phyloP scores from a whole-genome alignment of 1,140 invertebrate species.

The Leptinotarsa defecta region DNA sequence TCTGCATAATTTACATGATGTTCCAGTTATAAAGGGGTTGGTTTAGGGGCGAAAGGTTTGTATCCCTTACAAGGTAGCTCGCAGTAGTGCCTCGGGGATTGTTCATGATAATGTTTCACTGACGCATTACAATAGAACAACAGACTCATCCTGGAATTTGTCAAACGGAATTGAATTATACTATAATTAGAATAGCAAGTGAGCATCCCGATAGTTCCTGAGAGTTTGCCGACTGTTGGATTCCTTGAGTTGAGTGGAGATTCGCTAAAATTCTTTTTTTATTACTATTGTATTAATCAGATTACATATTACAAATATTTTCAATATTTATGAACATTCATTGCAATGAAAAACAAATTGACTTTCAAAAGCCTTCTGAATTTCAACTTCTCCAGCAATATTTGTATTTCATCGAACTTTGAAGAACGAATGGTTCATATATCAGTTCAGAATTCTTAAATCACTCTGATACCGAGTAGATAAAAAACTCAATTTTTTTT shows the following conservation, averaged over 20 bases:
- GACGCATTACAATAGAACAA: slow-evolving; percentile 5
- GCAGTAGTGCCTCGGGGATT: background rate
- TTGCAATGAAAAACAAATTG: too few species aligned
- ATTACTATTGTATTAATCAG: too few species aligned
- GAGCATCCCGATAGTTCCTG: background rate
- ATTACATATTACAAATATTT: too few species aligned
- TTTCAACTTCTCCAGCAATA: too few species aligned
- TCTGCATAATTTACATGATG: background rate
- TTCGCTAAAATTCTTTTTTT: too few species aligned
- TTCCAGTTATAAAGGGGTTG: background rate
- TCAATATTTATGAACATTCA: too few species aligned
- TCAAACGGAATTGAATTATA: background rate
- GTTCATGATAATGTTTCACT: slow-evolving; percentile 8
- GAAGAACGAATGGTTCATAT: too few species aligned
- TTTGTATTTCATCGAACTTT: too few species aligned
- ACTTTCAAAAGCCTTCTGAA: too few species aligned
- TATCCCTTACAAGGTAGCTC: background rate
- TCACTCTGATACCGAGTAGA: too few species aligned
- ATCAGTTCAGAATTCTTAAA: too few species aligned
- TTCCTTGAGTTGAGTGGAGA: background rate
- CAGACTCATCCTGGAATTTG: slow-evolving; percentile 7
- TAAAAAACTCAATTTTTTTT: too few species aligned
- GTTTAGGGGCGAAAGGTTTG: background rate
- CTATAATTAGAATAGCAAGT: slow-evolving; percentile 3
- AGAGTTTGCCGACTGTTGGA: background rate